Evolutionary conservation across 1,140 invertebrate genomes (phyloP).

Genomic region (Acromyrmex heyeri): DNA sequence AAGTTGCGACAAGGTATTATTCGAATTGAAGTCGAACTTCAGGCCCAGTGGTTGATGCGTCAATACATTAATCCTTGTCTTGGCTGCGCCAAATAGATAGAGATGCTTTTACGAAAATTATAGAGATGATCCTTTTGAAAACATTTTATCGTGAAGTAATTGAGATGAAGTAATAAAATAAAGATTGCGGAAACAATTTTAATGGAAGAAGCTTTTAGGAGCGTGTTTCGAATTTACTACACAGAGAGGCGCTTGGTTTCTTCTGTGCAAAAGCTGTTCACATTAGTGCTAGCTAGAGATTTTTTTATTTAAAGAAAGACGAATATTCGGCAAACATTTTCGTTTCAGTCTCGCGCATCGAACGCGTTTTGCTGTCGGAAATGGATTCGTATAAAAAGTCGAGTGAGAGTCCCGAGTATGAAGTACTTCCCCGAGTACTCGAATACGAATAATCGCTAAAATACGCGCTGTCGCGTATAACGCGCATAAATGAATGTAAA

Average conservation of each 20-base stretch:
- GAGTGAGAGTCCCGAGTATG: constrained; percentile 1
- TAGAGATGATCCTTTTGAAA: background rate
- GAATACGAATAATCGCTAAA: constrained; percentile 4
- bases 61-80: background rate
- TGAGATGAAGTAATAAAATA: background rate
- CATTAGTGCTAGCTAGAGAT: constrained; percentile 11
- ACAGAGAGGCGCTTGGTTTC: constrained; percentile 44
- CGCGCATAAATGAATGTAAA: constrained; percentile 17
- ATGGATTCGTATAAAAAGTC: constrained; percentile 14
- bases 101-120: constrained; percentile 4
- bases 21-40: background rate
- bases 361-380: constrained; percentile 15
- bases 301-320: constrained; percentile 25
- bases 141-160: background rate
- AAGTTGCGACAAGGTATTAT: background rate
- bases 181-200: constrained; percentile 10
- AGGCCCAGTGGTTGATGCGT: background rate
- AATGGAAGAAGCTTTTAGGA: background rate
- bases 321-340: constrained; percentile 20
- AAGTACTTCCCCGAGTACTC: background rate
- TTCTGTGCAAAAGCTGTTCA: constrained; percentile 46
- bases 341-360: background rate
- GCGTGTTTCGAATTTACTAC: background rate
- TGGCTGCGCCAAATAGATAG: background rate
- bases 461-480: background rate